phyloP scores from a whole-genome alignment of 2,888 invertebrate genomes.

The Entomobrya proxima region DNA sequence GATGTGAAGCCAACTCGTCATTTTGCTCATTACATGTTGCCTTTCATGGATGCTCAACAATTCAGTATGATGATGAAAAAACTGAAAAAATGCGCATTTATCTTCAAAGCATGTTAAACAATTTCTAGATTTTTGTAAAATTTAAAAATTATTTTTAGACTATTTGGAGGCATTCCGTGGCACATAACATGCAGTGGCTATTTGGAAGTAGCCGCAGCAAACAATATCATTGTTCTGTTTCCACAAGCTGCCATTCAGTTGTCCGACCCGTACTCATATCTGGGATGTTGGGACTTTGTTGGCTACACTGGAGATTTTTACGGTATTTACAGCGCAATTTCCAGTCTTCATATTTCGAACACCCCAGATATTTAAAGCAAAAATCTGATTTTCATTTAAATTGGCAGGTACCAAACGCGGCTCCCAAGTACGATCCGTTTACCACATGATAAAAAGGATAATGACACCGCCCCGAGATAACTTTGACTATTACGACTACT shows the following conservation, averaged over 20 bases:
- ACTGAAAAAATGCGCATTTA: not conserved
- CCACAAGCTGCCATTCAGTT: slow-evolving; percentile 71
- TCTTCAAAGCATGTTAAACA: not conserved
- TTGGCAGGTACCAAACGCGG: slow-evolving; percentile 71
- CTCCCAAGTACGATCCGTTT: slow-evolving; percentile 71
- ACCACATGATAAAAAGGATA: slow-evolving; percentile 71
- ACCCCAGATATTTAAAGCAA: not conserved
- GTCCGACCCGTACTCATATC: slow-evolving; percentile 72
- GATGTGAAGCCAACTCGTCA: slow-evolving; percentile 67
- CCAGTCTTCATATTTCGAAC: no score
- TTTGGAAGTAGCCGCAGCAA: slow-evolving; percentile 74
- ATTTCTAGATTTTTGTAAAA: not conserved
- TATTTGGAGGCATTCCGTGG: slow-evolving; percentile 72
- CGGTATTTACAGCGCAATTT: slow-evolving; percentile 41
- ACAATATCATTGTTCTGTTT: slow-evolving; percentile 71
- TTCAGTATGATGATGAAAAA: slow-evolving; percentile 69
- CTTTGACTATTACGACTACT: slow-evolving; percentile 67
- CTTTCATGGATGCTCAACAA: slow-evolving; percentile 73
- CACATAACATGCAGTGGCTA: slow-evolving; percentile 74
- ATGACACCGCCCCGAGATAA: slow-evolving; percentile 61
- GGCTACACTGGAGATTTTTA: slow-evolving; percentile 72
- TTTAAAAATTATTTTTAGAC: slow-evolving; percentile 44
- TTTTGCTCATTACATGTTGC: slow-evolving; percentile 73
- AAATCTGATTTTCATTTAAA: not conserved
- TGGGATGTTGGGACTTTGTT: slow-evolving; percentile 74